Base-by-base conservation (phyloP, 2,113 vertebrate genomes). In the Pao palembangensis region DNA sequence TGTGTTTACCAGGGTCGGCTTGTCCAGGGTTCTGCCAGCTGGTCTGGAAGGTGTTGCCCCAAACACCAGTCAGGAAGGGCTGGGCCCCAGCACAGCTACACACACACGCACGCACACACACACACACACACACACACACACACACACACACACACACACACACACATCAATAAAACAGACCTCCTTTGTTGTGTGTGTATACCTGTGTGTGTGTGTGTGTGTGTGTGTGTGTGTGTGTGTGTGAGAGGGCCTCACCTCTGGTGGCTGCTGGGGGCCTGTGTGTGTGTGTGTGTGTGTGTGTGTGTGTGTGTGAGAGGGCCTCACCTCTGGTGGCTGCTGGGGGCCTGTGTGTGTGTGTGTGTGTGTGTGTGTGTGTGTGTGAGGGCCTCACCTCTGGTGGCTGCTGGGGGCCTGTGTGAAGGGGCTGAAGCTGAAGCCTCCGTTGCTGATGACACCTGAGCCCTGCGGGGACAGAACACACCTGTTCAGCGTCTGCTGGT, bases 11-110 rank as follows among this genome's bases (percentile, higher is more conserved):
- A 82, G 94, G 94, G 74, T 97, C 94, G 86, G 98, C 95, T 67
- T 95, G 95, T 51, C 91, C 79, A 58, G 94, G 93, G 73, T 93
- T 93, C 88, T 98, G 96, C 96, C 96, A 98, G 13, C 70, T 77
- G 46, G 95, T 92, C 90, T 96, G 97, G 88, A 98, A 98, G 79
- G 95, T 93, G 66, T 91, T 94, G 63, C 96, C 95, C 97, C 96
- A 99, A 58, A 95, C 95, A 43, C 96, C 95, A 0, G 95, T 92
- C 92, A 98, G 91, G 81, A 97, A 96, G 18, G 96, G 92, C 67
- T 96, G 96, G 75, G 79, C 81, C 88, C 95, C 76, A 49, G 94
- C 93, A 58, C 96, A 98, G 66, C 63, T 78, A 46, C 50, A 76
- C 59, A 70, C 20, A 64, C 34, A 61, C 44, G 55, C 31, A 42